These are phyloP conservation scores for Rhyacophila evoluta DNA, from an alignment of 2,888 invertebrate species.

Conservation along the genomic window DNA sequence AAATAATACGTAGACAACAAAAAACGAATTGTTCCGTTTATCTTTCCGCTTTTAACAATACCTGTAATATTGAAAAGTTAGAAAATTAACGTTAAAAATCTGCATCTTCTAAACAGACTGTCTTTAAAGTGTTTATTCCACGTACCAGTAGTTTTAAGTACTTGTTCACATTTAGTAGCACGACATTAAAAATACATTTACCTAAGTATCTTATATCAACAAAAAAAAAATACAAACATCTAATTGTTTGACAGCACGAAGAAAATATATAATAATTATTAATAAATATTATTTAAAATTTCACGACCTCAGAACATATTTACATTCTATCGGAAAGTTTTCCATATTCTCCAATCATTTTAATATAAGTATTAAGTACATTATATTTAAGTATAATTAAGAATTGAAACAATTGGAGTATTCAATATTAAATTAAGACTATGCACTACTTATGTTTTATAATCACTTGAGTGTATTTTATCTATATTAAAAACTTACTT, in stretches of 20 bases:
- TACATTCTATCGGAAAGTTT: conserved; percentile 9
- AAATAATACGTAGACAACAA: neutral
- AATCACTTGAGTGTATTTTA: conserved; percentile 6
- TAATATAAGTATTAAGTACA: conserved; percentile 13
- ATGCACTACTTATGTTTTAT: neutral
- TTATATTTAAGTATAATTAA: neutral
- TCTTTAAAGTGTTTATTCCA: neutral
- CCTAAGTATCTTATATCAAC: neutral
- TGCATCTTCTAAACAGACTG: neutral
- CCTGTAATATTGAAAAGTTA: neutral
- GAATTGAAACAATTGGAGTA: neutral
- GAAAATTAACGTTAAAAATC: neutral
- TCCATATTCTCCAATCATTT: conserved; percentile 18
- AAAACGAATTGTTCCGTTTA: neutral
- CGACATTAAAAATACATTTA: neutral
- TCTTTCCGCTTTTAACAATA: neutral
- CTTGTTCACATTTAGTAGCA: conserved; percentile 8
- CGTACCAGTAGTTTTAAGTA: neutral
- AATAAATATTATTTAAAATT: neutral
- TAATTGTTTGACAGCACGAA: neutral
- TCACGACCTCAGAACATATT: conserved; percentile 20
- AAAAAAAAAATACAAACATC: neutral
- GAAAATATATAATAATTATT: neutral
- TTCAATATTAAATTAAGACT: neutral
- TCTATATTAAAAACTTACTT: neutral